These are phyloP conservation scores for Augochlora pura DNA, from an alignment of 1,140 invertebrate genomes.

Conservation along the genomic window DNA sequence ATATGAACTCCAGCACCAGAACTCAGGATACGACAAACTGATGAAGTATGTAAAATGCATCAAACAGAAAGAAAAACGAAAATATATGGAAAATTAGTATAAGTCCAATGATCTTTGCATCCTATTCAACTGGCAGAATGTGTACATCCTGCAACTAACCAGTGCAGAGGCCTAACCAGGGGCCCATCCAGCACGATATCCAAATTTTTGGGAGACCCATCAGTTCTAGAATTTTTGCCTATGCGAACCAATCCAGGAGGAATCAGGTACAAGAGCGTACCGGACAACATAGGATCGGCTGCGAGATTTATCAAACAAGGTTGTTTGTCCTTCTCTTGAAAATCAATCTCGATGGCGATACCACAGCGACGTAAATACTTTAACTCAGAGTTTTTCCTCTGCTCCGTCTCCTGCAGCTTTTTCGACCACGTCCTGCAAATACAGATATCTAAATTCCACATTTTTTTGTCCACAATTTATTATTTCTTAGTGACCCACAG, in stretches of 20 bases:
- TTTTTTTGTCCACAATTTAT: not conserved
- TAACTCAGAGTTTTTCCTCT: constrained; percentile 81
- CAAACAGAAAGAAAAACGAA: not conserved
- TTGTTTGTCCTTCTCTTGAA: constrained; percentile 72
- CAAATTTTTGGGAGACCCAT: constrained; percentile 59
- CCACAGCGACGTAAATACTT: constrained; percentile 80
- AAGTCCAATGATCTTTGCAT: not conserved
- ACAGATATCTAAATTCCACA: constrained; percentile 37
- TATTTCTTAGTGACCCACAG: not conserved
- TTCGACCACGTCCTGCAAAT: constrained; percentile 75
- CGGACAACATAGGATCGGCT: constrained; percentile 86
- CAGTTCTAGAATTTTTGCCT: constrained; percentile 69
- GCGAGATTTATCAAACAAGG: constrained; percentile 85
- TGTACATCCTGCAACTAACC: constrained; percentile 77
- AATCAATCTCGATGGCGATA: constrained; percentile 80
- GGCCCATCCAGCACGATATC: constrained; percentile 85
- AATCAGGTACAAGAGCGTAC: constrained; percentile 85
- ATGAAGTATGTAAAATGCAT: constrained; percentile 21
- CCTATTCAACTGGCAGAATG: constrained; percentile 1
- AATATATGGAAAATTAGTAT: not conserved
- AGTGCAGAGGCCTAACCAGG: constrained; percentile 84
- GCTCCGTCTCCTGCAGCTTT: constrained; percentile 82
- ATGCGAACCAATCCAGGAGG: constrained; percentile 79
- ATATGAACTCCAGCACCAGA: not conserved
- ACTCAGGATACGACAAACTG: not conserved